phyloP scores from a whole-genome alignment of 2,888 invertebrate genomes.

The Limenitis arthemis region DNA sequence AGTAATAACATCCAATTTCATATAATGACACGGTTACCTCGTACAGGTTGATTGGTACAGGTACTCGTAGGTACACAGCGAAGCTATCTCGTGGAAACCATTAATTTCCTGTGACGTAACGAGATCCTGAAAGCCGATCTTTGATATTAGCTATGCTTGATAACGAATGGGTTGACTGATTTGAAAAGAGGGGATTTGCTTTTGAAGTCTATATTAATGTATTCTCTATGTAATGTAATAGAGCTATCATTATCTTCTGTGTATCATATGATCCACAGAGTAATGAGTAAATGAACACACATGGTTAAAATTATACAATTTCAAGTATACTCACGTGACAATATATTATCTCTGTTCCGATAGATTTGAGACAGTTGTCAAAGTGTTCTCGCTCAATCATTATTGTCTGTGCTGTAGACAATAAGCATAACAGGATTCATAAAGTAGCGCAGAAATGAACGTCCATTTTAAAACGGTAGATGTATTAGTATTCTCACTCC shows the following conservation, averaged over 20 bases:
- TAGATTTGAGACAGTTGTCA: too few relatives aligned
- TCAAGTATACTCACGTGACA: too few relatives aligned
- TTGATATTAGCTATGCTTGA: slow-evolving; percentile 14
- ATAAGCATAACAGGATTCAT: too few relatives aligned
- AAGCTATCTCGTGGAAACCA: slow-evolving; percentile 20
- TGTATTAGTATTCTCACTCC: too few relatives aligned
- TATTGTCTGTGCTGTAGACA: too few relatives aligned
- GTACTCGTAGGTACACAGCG: not conserved
- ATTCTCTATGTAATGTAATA: not conserved
- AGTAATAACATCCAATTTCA: not conserved
- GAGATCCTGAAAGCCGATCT: slow-evolving; percentile 25
- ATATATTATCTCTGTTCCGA: too few relatives aligned
- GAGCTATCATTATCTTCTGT: not conserved
- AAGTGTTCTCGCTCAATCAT: too few relatives aligned
- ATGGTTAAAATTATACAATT: not conserved
- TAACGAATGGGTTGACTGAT: slow-evolving; percentile 2
- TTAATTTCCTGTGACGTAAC: slow-evolving; percentile 30
- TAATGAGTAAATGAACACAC: not conserved
- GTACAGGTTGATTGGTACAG: not conserved
- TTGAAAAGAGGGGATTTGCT: not conserved
- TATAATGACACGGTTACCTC: not conserved
- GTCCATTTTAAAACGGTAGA: too few relatives aligned
- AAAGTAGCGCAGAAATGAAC: too few relatives aligned
- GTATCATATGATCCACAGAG: too few relatives aligned
- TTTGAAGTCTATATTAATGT: not conserved